Evolutionary conservation across 2,888 invertebrate species (phyloP), one percentile per base, ranked within the genome.

Genomic region (Pristionchus maxplancki): DNA sequence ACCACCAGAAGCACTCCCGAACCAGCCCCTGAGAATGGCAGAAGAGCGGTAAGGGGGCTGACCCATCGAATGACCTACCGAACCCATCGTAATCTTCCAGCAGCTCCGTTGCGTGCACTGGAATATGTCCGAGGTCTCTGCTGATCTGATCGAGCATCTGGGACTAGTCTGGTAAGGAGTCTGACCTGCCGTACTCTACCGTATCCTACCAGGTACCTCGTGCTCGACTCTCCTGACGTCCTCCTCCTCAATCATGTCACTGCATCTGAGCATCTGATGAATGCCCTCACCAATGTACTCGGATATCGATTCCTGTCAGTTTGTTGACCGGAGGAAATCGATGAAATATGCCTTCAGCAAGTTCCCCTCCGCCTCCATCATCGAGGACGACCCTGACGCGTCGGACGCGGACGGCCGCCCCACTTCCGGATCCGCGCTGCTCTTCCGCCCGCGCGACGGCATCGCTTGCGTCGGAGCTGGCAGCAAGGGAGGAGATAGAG

Each of bases 91-190:
- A 74, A 74, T 48, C 44, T 78, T n/a, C n/a, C 53, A 53, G 50
- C 82, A 87, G 40, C 86, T 87, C 28, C 86, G 71, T 13, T 87
- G 86, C 44, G 86, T 87, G 71, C 86, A 87, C 48, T 87, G 86
- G 86, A 87, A 87, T 34, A 87, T 87, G 86, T 67, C 48, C 31
- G 86, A 58, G 3, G 71, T 87, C 3, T 37, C 50, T 20, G 34
- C 71, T 6, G 34, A 44, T 1, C 31, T 87, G 48, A 53, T 87
- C 28, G 86, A 87, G 48, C 48, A 87, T 34, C 44, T 87, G 15
- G 86, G 86, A n/a, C 67, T 87, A 1, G 50, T 87, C 11, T 87
- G 86, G 85, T 85, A 20, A 67, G 85, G 5, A 24, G 28, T 1
- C 20, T 37, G 24, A 24, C 34, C 71, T 71, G 37, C 71, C 37